Evolutionary conservation across 2,888 invertebrate species (phyloP), one percentile per base, ranked within the genome.

Genomic region (Cepaea hortensis): DNA sequence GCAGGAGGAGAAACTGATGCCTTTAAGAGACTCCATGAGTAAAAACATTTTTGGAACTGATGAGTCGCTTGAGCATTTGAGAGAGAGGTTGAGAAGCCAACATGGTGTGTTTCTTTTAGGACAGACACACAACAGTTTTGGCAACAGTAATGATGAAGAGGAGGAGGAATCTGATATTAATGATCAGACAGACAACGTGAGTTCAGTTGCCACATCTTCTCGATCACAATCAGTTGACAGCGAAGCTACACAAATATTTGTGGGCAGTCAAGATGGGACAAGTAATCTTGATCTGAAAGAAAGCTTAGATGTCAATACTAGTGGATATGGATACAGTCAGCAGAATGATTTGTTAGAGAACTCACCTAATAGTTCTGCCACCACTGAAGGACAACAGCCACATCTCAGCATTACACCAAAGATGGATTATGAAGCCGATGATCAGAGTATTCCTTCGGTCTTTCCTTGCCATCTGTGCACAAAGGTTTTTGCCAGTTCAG

Each of bases 391-490:
- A 18, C 75, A 75, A 48, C 81, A 81, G 18, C 18, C 55, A n/a
- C 13, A 18, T 3, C 68, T 48, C n/a, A 68, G 46, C 23, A 62
- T 61, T 35, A 70, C 68, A 9, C 84, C 84, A 46, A 83, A 80
- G 35, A 35, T 83, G 48, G 86, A 82, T 13, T 85, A 85, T 68
- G 83, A 83, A 84, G 81, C 68, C 6, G 84, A 79, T 61, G 79
- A 79, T 13, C 79, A 79, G 13, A 83, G 62, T 72, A 84, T 83
- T 48, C 86, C 86, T 2, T 79, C 84, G 5, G 83, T 79, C 65
- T 86, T 84, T 65, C 86, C 83, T 50, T 86, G 86, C 48, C 84
- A 83, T 65, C 77, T 84, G 65, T 86, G 86, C 79, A 86, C 83
- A n/a, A 83, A 86, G 77, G 86, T 86, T 9, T 86, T 86, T 84